These are phyloP conservation scores for Ursus arctos DNA, from an alignment of 2,113 vertebrate species.

Conservation along the genomic window DNA sequence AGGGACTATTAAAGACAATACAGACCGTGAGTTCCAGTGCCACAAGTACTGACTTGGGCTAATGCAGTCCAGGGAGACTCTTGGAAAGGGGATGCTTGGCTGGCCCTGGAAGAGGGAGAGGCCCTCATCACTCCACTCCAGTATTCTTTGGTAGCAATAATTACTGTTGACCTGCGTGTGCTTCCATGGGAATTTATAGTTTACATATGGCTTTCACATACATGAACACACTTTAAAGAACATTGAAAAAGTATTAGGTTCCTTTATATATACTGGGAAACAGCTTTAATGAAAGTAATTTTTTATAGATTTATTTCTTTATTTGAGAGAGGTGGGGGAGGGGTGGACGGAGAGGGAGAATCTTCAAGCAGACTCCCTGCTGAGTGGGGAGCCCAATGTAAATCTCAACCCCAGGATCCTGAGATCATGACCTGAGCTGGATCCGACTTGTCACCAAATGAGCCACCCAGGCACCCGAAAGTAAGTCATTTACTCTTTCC, in stretches of 20 bases:
- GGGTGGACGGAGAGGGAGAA: neutral
- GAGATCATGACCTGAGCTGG: neutral
- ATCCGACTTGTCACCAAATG: neutral
- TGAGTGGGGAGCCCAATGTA: neutral
- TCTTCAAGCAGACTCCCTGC: neutral
- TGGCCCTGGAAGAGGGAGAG: neutral
- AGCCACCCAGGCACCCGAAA: neutral
- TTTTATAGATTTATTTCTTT: neutral
- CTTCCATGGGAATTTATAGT: neutral
- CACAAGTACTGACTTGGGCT: neutral
- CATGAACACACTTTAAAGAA: neutral
- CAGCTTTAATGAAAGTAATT: neutral
- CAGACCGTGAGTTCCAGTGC: neutral
- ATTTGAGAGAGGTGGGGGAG: neutral
- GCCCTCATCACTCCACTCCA: fast-evolving
- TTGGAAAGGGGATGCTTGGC: fast-evolving
- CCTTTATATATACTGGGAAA: neutral
- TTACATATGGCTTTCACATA: neutral
- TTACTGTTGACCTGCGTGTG: too few species aligned
- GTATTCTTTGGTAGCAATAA: neutral
- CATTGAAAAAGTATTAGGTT: neutral
- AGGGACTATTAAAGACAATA: neutral
- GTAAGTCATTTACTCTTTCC: neutral
- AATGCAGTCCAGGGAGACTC: neutral
- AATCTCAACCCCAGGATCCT: neutral